Evolutionary conservation across 2,888 invertebrate genomes (phyloP), one percentile per base, ranked within the genome.

Genomic region (Dorcus parallelipipedus): DNA sequence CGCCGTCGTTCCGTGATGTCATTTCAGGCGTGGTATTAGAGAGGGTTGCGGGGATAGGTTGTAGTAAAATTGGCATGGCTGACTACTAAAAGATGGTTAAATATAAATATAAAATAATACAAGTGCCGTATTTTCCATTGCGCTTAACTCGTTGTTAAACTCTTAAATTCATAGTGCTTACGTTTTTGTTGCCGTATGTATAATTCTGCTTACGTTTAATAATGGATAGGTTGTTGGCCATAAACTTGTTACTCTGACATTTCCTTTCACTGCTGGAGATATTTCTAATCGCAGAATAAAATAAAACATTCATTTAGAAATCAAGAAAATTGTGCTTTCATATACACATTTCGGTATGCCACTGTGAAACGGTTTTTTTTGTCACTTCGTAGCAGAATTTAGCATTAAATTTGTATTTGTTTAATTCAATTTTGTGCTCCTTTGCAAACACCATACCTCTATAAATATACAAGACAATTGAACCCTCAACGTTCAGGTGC

Each of bases 21-120:
- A 61, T 56, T 57, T 57, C 62, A 62, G 64, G 62, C 63, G 63
- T 61, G 62, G 62, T 49, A 50, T 53, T 61, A 52, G 56, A 58
- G 64, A 62, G 67, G 69, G 69, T 68, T 64, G 65, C 69, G 75
- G 71, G 72, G 73, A 64, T 65, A 61, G 68, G 67, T 67, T 68
- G 66, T 67, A 68, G 69, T 69, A 72, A 77, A 76, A 76, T 74
- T 77, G 74, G 78, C 76, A 76, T 77, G 76, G 76, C 75, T 71
- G 76, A 74, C 71, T 63, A 63, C 71, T 69, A 50, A 51, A 56
- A 42, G 56, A 50, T 56, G 56, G 50, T 51, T 51, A 56, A 56
- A 56, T 56, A 50, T 51, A 50, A 56, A 56, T 56, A 50, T 47
- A 39, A 50, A 51, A 51, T 14, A 23, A 56, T 56, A 45, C 47